phyloP scores from a whole-genome alignment of 2,113 vertebrate genomes.

The Gambusia holbrooki region DNA sequence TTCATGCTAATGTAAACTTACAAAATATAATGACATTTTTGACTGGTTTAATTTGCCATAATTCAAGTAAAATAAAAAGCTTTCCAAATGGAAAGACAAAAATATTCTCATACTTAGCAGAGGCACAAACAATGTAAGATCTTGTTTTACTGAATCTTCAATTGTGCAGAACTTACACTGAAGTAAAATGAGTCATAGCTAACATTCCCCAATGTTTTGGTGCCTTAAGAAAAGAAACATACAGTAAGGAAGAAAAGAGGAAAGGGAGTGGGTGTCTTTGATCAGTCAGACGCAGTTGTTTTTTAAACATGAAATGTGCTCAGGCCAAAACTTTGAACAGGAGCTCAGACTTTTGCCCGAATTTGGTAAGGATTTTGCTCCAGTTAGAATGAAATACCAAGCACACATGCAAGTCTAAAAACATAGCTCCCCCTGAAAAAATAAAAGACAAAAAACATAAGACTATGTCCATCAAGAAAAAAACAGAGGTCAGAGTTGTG shows the following conservation, averaged over 20 bases:
- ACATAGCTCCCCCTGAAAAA: neutral
- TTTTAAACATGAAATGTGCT: slow-evolving; percentile 48
- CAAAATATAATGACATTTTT: too few species aligned
- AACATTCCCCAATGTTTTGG: slow-evolving; percentile 14
- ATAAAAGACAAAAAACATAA: slow-evolving; percentile 23
- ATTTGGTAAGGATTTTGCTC: neutral
- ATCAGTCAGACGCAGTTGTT: slow-evolving; percentile 54
- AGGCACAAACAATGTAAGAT: neutral
- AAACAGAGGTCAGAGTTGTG: slow-evolving; percentile 22
- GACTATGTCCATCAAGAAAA: slow-evolving; percentile 12
- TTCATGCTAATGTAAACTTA: too few species aligned
- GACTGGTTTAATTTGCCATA: neutral
- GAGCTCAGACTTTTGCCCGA: slow-evolving; percentile 31
- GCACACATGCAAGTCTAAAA: neutral
- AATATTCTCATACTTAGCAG: neutral
- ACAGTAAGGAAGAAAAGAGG: slow-evolving; percentile 10
- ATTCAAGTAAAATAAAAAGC: neutral
- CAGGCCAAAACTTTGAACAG: slow-evolving; percentile 44
- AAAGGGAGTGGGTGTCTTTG: slow-evolving; percentile 31
- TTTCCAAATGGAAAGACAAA: neutral
- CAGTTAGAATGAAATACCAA: slow-evolving; percentile 14
- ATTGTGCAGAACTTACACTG: slow-evolving; percentile 12
- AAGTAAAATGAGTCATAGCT: slow-evolving; percentile 9
- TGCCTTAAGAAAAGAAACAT: slow-evolving; percentile 14
- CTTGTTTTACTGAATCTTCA: slow-evolving; percentile 4